Evolutionary conservation across 2,797 vertebrate species (phyloP).

Genomic region (Hippocampus kuda): DNA sequence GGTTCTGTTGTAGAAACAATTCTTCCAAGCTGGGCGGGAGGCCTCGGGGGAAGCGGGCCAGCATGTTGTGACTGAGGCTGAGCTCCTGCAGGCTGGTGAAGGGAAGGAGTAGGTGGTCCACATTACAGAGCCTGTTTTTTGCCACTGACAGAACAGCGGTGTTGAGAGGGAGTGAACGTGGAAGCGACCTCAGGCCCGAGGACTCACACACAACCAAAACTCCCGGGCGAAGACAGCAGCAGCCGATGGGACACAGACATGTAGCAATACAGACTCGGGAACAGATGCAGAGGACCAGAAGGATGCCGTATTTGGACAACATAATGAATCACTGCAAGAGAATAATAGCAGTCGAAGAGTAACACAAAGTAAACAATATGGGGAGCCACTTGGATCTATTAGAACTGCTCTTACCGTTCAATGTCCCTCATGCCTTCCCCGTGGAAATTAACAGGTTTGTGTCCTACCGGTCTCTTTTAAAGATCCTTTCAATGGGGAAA

Average conservation of each 20-base stretch:
- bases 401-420: slow-evolving; percentile 48
- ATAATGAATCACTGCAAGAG: slow-evolving; percentile 64
- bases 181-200: slow-evolving; percentile 65
- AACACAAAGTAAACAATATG: slow-evolving; percentile 9
- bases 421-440: background rate
- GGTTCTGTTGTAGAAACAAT: slow-evolving; percentile 70
- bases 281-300: slow-evolving; percentile 56
- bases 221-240: slow-evolving; percentile 63
- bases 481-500: slow-evolving; percentile 39
- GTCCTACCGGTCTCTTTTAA: slow-evolving; percentile 24
- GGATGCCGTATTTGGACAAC: slow-evolving; percentile 50
- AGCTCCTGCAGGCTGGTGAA: slow-evolving; percentile 68
- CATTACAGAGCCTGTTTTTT: slow-evolving; percentile 67
- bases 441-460: background rate
- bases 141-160: slow-evolving; percentile 66
- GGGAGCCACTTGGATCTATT: background rate
- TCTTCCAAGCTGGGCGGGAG: slow-evolving; percentile 68
- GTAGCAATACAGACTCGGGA: slow-evolving; percentile 29
- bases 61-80: slow-evolving; percentile 68
- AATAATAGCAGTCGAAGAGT: slow-evolving; percentile 8
- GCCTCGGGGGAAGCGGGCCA: slow-evolving; percentile 66
- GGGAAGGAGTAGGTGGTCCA: slow-evolving; percentile 62
- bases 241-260: slow-evolving; percentile 62
- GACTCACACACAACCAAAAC: slow-evolving; percentile 68
- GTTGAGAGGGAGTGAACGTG: slow-evolving; percentile 60